These are phyloP conservation scores for Anarsia innoxiella DNA, from an alignment of 2,888 invertebrate genomes.

Conservation along the genomic window DNA sequence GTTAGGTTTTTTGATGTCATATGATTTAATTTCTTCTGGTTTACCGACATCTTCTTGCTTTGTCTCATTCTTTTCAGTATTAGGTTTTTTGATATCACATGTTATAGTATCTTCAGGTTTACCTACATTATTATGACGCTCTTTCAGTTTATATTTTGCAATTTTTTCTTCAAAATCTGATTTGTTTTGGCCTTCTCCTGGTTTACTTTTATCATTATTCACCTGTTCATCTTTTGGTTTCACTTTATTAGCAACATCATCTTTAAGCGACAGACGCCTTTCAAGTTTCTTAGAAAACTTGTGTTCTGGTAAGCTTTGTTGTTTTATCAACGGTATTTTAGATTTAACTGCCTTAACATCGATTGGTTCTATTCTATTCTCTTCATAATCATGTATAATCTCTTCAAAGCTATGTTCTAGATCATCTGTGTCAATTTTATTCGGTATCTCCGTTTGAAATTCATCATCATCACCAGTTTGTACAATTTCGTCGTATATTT, in stretches of 20 bases:
- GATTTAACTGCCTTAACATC: conserved; percentile 34
- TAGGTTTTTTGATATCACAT: no score
- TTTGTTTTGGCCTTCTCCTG: no score
- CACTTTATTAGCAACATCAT: conserved; percentile 3
- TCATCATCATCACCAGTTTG: conserved; percentile 19
- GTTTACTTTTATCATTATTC: neutral
- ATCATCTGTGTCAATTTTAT: conserved; percentile 42
- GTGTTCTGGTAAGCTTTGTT: conserved; percentile 40
- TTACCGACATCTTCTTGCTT: neutral
- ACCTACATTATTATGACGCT: no score
- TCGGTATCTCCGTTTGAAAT: conserved; percentile 24
- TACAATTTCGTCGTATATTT: conserved; percentile 51
- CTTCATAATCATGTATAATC: conserved; percentile 57
- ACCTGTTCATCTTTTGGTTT: neutral
- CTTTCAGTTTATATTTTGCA: neutral
- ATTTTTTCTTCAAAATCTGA: neutral
- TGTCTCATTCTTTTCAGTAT: neutral
- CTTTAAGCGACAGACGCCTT: conserved; percentile 16
- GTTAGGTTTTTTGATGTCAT: no score
- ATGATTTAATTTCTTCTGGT: no score
- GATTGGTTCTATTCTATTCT: conserved; percentile 31
- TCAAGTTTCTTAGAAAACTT: conserved; percentile 21
- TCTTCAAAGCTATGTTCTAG: conserved; percentile 57
- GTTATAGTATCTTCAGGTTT: no score
- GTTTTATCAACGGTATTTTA: conserved; percentile 48